Evolutionary conservation across 2,797 vertebrate genomes (phyloP), one percentile per base, ranked within the genome.

Genomic region (Poecilia picta): DNA sequence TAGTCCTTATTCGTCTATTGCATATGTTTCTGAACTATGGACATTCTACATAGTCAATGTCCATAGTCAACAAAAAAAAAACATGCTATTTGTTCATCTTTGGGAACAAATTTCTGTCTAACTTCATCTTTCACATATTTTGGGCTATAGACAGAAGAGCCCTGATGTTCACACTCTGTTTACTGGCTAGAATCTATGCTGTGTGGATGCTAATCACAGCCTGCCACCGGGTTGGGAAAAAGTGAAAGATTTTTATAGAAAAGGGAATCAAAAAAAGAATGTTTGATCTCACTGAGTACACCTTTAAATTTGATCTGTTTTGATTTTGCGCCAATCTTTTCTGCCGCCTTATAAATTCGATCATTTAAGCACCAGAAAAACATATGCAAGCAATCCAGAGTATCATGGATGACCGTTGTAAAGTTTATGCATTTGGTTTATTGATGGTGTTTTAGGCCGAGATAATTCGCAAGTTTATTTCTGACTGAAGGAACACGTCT

Each of bases 101-200:
- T 86, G 75, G 92, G 87, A 89, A 88, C 83, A 91, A 43, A 43
- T 87, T 82, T 78, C 81, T 15, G 5, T 72, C 85, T 25, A 36
- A 81, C 76, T 75, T 72, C 79, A 82, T 81, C 82, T 83, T 84
- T 85, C 76, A 85, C 72, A 73, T 85, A 11, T 76, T 53, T 57
- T 81, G 43, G 84, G 53, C 51, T 15, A 45, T 31, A 11, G 33
- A 66, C 36, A 39, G 20, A 66, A 20, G 15, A 79, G 80, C 86
- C 55, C 66, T 23, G 33, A 39, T 66, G 71, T 15, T 36, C 59
- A 73, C 71, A 78, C 79, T 62, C 11, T 81, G 77, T 76, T 47
- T 2, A 3, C 51, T 11, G 25, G n/a, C 68, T 25, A 74, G 41
- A 62, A 18, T 18, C 5, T 12, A 33, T 36, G 31, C 31, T 64